Conservation (phyloP, 2,113 vertebrate genomes). For the Crotalus viridis region DNA sequence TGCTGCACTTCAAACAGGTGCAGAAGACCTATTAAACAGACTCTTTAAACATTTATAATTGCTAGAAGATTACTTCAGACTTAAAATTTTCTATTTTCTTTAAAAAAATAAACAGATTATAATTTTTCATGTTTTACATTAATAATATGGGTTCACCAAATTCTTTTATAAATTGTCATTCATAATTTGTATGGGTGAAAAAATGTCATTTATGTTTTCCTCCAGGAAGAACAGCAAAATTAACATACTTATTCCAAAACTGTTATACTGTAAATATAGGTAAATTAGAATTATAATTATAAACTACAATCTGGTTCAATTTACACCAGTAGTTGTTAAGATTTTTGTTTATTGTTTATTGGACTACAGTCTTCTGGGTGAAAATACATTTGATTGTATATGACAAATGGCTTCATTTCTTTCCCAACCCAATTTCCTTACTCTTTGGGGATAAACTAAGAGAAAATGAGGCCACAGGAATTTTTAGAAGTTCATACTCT, state of each 20-base stretch:
- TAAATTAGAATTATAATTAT: background rate
- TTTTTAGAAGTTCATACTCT: conserved; percentile 34
- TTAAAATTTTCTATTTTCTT: background rate
- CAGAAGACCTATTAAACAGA: background rate
- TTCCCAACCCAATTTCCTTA: background rate
- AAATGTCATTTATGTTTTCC: background rate
- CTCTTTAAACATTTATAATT: background rate
- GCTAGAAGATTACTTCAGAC: background rate
- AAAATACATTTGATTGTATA: background rate
- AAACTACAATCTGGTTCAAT: background rate
- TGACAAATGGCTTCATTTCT: conserved; percentile 2
- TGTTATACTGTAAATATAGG: background rate
- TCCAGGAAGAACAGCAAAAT: background rate
- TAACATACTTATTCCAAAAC: background rate
- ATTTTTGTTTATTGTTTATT: background rate
- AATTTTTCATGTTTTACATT: background rate
- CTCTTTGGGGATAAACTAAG: background rate
- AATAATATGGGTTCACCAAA: background rate
- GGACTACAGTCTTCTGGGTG: background rate
- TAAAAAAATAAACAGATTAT: background rate
- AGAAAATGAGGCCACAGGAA: conserved; percentile 49
- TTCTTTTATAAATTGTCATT: background rate
- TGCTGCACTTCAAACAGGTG: background rate
- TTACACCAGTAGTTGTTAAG: background rate
- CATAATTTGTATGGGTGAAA: background rate